These are phyloP conservation scores for Corynorhinus townsendii DNA, from an alignment of 2,113 vertebrate species.

Conservation along the genomic window DNA sequence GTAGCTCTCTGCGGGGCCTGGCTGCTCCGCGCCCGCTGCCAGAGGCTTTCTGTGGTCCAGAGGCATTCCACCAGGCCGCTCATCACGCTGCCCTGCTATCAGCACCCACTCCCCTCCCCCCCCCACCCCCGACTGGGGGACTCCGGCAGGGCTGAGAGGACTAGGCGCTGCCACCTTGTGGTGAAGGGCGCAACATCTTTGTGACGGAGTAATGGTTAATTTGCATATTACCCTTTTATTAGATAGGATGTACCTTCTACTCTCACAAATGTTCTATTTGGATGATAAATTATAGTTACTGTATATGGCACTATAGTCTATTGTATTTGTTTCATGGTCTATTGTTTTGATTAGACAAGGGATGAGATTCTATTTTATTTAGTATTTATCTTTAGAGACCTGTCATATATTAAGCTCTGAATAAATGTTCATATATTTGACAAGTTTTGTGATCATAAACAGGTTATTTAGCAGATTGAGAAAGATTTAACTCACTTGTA, in stretches of 20 bases:
- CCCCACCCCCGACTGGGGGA: too few species aligned
- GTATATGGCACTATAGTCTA: not conserved
- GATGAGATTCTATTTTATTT: not conserved
- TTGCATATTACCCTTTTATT: too few species aligned
- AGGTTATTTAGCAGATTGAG: not conserved
- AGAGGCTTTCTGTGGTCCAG: too few species aligned
- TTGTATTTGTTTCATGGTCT: not conserved
- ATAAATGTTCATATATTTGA: slow-evolving; percentile 1
- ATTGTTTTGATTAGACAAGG: not conserved
- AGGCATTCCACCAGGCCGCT: too few species aligned
- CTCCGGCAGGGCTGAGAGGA: too few species aligned
- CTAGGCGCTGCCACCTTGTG: too few species aligned
- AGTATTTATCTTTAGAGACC: not conserved
- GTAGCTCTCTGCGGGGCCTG: too few species aligned
- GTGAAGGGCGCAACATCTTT: too few species aligned
- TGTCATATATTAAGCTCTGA: not conserved
- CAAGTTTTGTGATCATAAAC: not conserved
- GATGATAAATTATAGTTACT: not conserved
- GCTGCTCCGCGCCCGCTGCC: too few species aligned
- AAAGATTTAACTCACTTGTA: not conserved
- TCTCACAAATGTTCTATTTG: not conserved
- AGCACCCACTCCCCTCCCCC: too few species aligned
- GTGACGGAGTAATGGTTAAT: too few species aligned
- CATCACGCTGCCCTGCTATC: too few species aligned
- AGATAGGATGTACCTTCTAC: not conserved